Base-by-base conservation (phyloP, 2,888 invertebrate species). In the Cyclophora punctaria region DNA sequence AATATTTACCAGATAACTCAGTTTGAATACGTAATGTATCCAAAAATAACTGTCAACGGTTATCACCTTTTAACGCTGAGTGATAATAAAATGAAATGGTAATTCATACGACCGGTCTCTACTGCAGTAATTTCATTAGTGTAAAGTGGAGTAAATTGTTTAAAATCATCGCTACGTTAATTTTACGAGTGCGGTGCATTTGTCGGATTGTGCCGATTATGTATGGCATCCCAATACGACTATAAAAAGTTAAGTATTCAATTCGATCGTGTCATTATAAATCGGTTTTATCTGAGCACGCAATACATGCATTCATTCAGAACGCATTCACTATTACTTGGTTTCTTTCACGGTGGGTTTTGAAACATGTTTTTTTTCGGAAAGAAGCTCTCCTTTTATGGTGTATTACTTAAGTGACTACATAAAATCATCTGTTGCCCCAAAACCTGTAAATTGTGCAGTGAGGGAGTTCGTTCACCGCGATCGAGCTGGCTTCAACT, bases 391-490 rank as follows among this genome's bases (percentile, higher is more conserved):
- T 20, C 34, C 44, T 34, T 44, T 33, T 44, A 44, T 34, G 34
- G 44, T 4, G 44, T 33, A 34, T 44, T 6, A 34, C 33, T 34
- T 34, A 34, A 69, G 71, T 66, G 66, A 59, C 60, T 62, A 74
- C 70, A 68, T 74, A 75, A 73, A 75, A 80, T 79, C 79, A 80
- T 69, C 63, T 67, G 60, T 64, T 69, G 76, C 69, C 65, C 82
- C 83, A 76, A 83, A 87, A 87, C 85, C 80, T 77, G 86, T 80
- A 80, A 71, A 73, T 69, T 67, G 71, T 66, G 63, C 69, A 72
- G 78, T 80, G 80, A 80, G 80, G 80, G 77, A 78, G 87, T 85
- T 87, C 87, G 80, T 87, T 87, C 80, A 87, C 87, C 87, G 83
- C 72, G 34, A 33, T 44, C 37, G 37, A 20, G 20, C 37, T 37